phyloP scores from a whole-genome alignment of 2,888 invertebrate genomes.

The Hirtodrosophila confusa region DNA sequence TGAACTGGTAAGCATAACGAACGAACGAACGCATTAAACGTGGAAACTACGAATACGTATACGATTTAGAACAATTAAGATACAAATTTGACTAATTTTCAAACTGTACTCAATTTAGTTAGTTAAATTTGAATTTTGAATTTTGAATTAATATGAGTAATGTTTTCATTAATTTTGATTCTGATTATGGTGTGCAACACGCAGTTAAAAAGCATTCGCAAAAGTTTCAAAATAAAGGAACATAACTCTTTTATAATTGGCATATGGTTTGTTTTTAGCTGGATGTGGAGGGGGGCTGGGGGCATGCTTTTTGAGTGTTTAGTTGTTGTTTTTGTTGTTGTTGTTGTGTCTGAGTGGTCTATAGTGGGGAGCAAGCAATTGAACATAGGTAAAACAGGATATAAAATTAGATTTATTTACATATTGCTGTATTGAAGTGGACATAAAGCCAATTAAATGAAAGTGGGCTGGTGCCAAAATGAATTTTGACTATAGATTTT shows the following conservation, averaged over 20 bases:
- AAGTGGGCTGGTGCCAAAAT: neutral
- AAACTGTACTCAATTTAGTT: neutral
- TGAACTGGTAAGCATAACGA: conserved; percentile 54
- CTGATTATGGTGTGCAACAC: conserved; percentile 15
- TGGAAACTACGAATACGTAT: conserved; percentile 55
- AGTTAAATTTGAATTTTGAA: neutral
- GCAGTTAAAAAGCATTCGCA: conserved; percentile 39
- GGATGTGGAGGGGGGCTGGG: too few species aligned
- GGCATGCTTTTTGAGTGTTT: too few species aligned
- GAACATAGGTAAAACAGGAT: too few species aligned
- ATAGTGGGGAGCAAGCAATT: conserved; percentile 16
- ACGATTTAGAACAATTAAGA: conserved; percentile 25
- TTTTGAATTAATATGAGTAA: neutral
- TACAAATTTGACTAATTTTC: conserved; percentile 9
- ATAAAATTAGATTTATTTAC: too few species aligned
- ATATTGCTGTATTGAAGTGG: too few species aligned
- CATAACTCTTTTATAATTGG: too few species aligned
- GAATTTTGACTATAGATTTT: conserved; percentile 22
- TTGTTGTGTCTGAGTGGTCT: too few species aligned
- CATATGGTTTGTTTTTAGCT: too few species aligned
- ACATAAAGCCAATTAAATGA: too few species aligned
- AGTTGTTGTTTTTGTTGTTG: too few species aligned
- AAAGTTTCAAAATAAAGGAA: neutral
- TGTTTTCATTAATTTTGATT: neutral
- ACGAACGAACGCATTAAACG: conserved; percentile 57